Evolutionary conservation across 92 coral and sea anemone genomes (phyloP).

Genomic region (Parazoanthus atlanticus): DNA sequence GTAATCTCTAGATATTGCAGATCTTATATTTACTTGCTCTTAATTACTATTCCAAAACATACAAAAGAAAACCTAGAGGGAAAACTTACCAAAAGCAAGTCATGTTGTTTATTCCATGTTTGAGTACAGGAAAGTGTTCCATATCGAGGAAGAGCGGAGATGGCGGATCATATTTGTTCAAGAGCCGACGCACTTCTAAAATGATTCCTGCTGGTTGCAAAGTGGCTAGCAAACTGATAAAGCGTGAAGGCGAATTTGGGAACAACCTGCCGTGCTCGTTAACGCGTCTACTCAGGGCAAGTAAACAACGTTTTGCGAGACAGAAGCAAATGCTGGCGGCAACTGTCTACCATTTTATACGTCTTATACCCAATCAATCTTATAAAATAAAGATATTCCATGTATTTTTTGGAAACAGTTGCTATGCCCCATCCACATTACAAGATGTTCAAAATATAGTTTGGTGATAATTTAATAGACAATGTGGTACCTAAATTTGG

Average conservation of each 20-base stretch:
- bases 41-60: too few relatives aligned
- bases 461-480: too few relatives aligned
- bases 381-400: too few relatives aligned
- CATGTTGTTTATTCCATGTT: background rate
- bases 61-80: background rate
- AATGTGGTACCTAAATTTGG: too few relatives aligned
- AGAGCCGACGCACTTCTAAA: background rate
- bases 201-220: slow-evolving; percentile 17
- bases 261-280: slow-evolving; percentile 26
- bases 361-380: too few relatives aligned
- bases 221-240: background rate
- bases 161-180: background rate
- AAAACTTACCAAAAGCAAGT: background rate
- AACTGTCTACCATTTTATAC: background rate
- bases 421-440: too few relatives aligned
- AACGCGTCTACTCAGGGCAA: background rate
- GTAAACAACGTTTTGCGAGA: background rate
- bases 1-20: background rate
- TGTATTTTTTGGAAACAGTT: too few relatives aligned
- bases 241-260: slow-evolving; percentile 16
- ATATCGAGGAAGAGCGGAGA: background rate
- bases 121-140: background rate
- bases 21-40: background rate
- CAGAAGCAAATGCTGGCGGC: background rate
- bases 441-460: too few relatives aligned